Base-by-base conservation (phyloP, 2,888 invertebrate species). In the Lasius fuliginosus region DNA sequence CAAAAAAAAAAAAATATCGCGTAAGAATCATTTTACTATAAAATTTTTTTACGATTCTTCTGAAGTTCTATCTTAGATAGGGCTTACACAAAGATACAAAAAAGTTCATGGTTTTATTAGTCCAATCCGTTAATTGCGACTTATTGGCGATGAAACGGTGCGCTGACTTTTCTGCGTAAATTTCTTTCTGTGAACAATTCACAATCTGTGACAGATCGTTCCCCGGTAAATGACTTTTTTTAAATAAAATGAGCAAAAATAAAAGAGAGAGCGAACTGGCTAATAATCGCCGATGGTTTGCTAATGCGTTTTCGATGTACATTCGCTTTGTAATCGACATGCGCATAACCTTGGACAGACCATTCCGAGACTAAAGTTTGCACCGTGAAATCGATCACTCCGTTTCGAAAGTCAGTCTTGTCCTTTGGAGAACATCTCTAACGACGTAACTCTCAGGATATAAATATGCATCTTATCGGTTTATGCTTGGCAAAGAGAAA, bases 231-330 rank as follows among this genome's bases (percentile, higher is more conserved):
- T 36, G 18, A 0, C 5, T 62, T 49, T 49, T 11, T 65, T 5
- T 49, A 64, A 15, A 76, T 33, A 15, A 2, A 15, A 33, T 9
- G 40, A 36, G 12, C 36, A 76, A 12, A 27, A 18, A 12, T 8
- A 27, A 49, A 3, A 65, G 11, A 11, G 11, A 36, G 11, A 36
- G 15, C n/a, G 23, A 23, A 33, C 27, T 49, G 58, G 58, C 65
- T 83, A 81, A 79, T 69, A 73, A 69, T n/a, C 67, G 77, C 82
- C 33, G 15, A 42, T 76, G 79, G 85, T 87, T 65, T 88, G 89
- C 89, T 91, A 92, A 92, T 92, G 92, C 91, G 79, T 91, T 92
- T 91, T 85, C 91, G 83, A 90, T 92, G 92, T 92, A 92, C 87
- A 89, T 89, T 82, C 89, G 84, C 82, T 87, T 86, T 89, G 89